Evolutionary conservation across 2,113 vertebrate genomes (phyloP).

Genomic region (Ursus arctos): DNA sequence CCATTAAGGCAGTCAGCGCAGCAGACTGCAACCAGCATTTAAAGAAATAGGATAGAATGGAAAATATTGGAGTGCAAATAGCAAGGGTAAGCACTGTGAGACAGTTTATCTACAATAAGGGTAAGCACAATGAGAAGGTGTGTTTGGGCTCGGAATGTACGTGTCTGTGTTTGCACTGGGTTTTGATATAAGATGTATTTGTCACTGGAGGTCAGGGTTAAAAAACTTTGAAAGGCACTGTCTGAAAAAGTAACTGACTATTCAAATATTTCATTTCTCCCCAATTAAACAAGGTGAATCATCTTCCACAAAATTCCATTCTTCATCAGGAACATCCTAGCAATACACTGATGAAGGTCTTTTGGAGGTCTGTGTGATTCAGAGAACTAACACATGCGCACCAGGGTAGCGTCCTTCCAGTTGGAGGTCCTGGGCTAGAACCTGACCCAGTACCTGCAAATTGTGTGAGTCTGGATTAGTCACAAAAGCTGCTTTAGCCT

Average conservation of each 20-base stretch:
- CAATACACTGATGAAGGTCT: not conserved
- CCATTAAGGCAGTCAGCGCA: not conserved
- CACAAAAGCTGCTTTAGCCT: not conserved
- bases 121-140: not conserved
- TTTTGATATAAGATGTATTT: not conserved
- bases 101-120: not conserved
- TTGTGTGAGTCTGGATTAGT: not conserved
- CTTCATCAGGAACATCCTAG: not conserved
- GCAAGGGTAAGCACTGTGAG: not conserved
- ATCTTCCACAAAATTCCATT: conserved; percentile 36
- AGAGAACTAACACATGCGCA: not conserved
- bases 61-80: not conserved
- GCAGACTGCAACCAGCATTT: not conserved
- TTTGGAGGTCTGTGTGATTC: not conserved
- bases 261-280: conserved; percentile 58
- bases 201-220: not conserved
- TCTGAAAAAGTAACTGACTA: conserved; percentile 70
- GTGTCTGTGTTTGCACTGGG: not conserved
- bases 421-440: not conserved
- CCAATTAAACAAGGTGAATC: not conserved
- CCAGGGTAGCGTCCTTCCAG: not conserved
- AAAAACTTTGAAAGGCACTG: not conserved
- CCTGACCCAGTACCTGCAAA: not conserved
- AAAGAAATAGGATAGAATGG: not conserved
- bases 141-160: not conserved